phyloP scores from a whole-genome alignment of 2,888 invertebrate species.

The Slavum lentiscoides region DNA sequence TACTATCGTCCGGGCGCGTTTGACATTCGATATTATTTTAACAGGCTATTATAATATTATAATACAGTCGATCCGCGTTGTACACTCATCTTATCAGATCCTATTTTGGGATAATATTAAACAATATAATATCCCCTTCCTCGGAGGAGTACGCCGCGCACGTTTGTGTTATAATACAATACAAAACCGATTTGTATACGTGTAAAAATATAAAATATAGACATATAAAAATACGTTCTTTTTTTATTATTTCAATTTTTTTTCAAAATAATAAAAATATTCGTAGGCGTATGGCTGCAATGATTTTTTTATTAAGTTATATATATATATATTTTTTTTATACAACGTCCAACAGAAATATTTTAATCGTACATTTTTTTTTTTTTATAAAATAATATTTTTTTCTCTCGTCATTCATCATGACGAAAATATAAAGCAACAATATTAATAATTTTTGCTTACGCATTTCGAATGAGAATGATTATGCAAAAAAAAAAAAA shows the following conservation, averaged over 20 bases:
- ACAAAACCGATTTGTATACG: background rate
- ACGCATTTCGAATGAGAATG: slow-evolving; percentile 7
- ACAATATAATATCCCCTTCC: background rate
- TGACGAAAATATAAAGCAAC: background rate
- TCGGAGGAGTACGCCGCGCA: background rate
- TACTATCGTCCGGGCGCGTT: background rate
- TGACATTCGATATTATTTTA: slow-evolving; percentile 24
- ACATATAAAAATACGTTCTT: background rate
- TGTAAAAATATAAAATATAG: background rate
- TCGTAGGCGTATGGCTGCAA: no score
- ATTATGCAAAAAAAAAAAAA: background rate
- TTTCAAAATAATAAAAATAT: no score
- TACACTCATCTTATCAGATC: slow-evolving; percentile 14
- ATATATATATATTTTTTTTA: background rate
- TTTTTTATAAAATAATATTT: background rate
- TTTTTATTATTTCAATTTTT: no score
- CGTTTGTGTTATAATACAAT: background rate
- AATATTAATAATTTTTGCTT: slow-evolving; percentile 23
- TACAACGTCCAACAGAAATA: background rate
- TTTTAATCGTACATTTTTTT: background rate
- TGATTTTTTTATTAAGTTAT: background rate
- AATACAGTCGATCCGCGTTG: background rate
- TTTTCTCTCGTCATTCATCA: background rate
- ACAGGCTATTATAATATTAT: background rate
- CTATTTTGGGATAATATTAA: slow-evolving; percentile 12